A percentile compares a stretch with the other conserved stretches of the same genome.
phyloP scores from a whole-genome alignment of 2,888 invertebrate species.

The Megamerina dolium region DNA sequence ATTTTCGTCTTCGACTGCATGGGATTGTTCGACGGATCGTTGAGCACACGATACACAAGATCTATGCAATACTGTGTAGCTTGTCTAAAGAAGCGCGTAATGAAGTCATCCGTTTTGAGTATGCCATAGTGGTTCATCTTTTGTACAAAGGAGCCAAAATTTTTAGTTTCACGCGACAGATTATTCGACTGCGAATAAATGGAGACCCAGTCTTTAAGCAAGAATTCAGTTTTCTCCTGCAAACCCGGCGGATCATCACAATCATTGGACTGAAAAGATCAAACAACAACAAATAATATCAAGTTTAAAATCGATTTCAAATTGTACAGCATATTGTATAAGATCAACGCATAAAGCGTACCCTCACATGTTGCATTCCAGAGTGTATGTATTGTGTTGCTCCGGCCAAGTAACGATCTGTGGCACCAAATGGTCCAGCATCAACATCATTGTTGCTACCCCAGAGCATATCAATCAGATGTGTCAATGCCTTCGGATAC shows the following conservation, averaged over 20 bases:
- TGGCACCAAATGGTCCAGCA: slow-evolving; percentile 42
- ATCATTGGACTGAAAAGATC: slow-evolving; percentile 59
- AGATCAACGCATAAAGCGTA: slow-evolving; percentile 45
- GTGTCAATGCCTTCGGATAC: slow-evolving; percentile 76
- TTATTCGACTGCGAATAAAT: slow-evolving; percentile 72
- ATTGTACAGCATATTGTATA: neutral
- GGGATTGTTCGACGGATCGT: slow-evolving; percentile 63
- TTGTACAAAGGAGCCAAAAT: slow-evolving; percentile 89
- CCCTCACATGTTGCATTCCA: slow-evolving; percentile 78
- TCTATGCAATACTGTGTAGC: slow-evolving; percentile 96
- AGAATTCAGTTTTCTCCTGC: slow-evolving; percentile 88
- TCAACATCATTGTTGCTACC: slow-evolving; percentile 50
- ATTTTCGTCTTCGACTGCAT: slow-evolving; percentile 79
- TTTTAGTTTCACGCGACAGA: slow-evolving; percentile 70
- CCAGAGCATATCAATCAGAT: slow-evolving; percentile 74
- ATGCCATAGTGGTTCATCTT: slow-evolving; percentile 96
- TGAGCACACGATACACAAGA: slow-evolving; percentile 78
- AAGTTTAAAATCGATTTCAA: neutral
- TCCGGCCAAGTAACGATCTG: slow-evolving; percentile 72
- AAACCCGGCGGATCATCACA: slow-evolving; percentile 91
- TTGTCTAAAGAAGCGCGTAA: slow-evolving; percentile 93
- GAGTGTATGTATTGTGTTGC: slow-evolving; percentile 88
- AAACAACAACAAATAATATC: neutral
- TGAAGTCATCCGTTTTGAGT: slow-evolving; percentile 93
- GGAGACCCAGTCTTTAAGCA: slow-evolving; percentile 92